Evolutionary conservation across 1,140 invertebrate species (phyloP).

Genomic region (Neodiprion lecontei): DNA sequence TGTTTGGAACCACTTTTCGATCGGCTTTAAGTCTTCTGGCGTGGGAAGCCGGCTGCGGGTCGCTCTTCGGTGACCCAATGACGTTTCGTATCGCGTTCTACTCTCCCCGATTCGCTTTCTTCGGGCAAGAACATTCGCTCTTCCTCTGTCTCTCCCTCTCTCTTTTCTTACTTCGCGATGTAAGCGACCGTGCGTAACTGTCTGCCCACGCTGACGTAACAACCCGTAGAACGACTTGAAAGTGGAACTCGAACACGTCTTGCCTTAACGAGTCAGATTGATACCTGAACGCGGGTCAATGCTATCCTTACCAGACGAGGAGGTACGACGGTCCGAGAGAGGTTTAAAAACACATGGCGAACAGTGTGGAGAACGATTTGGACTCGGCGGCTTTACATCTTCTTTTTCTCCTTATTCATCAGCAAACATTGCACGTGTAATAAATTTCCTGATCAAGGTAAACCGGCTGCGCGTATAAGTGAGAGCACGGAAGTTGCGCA

Average conservation of each 20-base stretch:
- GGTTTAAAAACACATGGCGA: neutral
- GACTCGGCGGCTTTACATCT: neutral
- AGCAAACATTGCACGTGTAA: no score
- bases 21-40: no score
- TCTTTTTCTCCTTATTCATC: neutral
- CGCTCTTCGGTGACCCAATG: neutral
- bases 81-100: neutral
- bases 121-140: constrained; percentile 18
- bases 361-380: neutral
- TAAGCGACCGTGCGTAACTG: constrained; percentile 29
- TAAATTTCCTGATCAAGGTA: no score
- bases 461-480: no score
- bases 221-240: constrained; percentile 28
- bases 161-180: neutral
- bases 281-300: constrained; percentile 41
- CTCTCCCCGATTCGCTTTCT: constrained; percentile 30
- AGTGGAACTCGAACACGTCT: constrained; percentile 33
- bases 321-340: neutral
- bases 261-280: constrained; percentile 28
- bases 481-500: no score
- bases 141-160: no score
- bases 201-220: constrained; percentile 33
- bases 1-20: no score
- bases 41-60: no score
- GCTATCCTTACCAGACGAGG: constrained; percentile 15